A percentile compares a stretch with the other conserved stretches of the same genome.
Evolutionary conservation across 2,113 vertebrate genomes (phyloP).

Genomic region (Psammodynastes pulverulentus): DNA sequence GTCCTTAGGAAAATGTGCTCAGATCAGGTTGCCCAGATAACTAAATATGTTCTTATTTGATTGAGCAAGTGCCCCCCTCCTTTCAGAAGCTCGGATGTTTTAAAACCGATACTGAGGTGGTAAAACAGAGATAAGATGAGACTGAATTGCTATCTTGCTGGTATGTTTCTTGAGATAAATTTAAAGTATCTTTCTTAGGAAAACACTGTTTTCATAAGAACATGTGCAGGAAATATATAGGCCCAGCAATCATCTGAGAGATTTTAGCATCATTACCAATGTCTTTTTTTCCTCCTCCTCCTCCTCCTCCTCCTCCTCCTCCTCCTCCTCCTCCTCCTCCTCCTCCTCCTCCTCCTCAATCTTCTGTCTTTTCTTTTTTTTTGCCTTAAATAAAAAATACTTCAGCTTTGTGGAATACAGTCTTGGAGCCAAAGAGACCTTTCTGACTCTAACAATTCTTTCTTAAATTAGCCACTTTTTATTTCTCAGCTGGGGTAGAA

Average conservation of each 20-base stretch:
- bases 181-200: constrained; percentile 68
- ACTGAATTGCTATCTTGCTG: constrained; percentile 57
- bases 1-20: neutral
- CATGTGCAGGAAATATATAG: constrained; percentile 41
- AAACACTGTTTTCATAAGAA: constrained; percentile 50
- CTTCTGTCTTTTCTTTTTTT: neutral
- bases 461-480: constrained; percentile 68
- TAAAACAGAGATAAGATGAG: constrained; percentile 70
- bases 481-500: constrained; percentile 61
- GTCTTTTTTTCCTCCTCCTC: neutral
- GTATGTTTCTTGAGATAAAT: constrained; percentile 66
- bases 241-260: neutral
- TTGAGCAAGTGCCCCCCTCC: neutral
- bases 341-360: too few relatives aligned
- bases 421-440: constrained; percentile 62
- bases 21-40: neutral
- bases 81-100: constrained; percentile 63
- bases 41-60: neutral
- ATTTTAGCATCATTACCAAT: neutral
- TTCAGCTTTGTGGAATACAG: constrained; percentile 63
- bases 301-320: too few relatives aligned
- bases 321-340: too few relatives aligned
- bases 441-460: constrained; percentile 68
- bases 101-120: constrained; percentile 68
- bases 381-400: constrained; percentile 46